A percentile compares a stretch with the other conserved stretches of the same genome.
phyloP scores from a whole-genome alignment of 2,113 vertebrate genomes.

The Symphodus melops region DNA sequence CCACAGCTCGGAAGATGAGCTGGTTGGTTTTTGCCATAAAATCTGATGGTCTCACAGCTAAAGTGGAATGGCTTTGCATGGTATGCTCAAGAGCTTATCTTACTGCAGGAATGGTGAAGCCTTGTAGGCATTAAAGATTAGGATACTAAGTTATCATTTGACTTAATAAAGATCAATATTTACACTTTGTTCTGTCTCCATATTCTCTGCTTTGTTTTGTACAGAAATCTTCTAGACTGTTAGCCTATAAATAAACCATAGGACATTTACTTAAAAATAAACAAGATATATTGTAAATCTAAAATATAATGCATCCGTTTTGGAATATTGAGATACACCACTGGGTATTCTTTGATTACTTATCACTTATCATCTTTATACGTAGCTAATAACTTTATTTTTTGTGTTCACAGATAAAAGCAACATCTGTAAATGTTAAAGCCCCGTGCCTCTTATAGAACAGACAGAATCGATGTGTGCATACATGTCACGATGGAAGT shows the following conservation, averaged over 20 bases:
- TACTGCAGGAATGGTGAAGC: constrained; percentile 66
- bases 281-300: too few species aligned
- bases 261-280: constrained; percentile 1
- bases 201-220: constrained; percentile 35
- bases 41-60: constrained; percentile 56
- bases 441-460: neutral
- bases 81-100: constrained; percentile 63
- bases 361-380: too few species aligned
- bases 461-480: neutral
- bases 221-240: neutral
- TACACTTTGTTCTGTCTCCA: constrained; percentile 43
- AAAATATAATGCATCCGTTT: too few species aligned
- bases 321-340: neutral
- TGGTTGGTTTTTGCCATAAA: constrained; percentile 52
- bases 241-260: neutral
- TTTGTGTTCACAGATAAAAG: too few species aligned
- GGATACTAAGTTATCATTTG: constrained; percentile 57
- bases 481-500: constrained; percentile 5
- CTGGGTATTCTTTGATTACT: neutral
- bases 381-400: too few species aligned
- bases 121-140: constrained; percentile 61
- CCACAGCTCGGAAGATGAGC: constrained; percentile 31
- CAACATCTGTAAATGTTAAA: too few species aligned
- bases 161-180: constrained; percentile 68
- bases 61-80: constrained; percentile 77